phyloP scores from a whole-genome alignment of 1,140 invertebrate species.

The Drosophila mojavensis region DNA sequence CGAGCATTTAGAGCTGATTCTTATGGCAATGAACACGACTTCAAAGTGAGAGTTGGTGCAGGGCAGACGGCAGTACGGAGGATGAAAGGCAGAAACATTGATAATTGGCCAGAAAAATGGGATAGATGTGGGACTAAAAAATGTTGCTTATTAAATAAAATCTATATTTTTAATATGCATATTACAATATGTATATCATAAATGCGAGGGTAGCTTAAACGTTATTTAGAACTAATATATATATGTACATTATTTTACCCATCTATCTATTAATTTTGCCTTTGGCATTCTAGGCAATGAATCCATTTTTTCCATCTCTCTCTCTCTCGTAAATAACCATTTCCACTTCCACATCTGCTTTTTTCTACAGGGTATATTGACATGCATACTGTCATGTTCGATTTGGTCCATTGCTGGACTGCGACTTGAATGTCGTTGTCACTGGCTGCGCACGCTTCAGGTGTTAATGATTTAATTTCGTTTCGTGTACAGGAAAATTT shows the following conservation, averaged over 20 bases:
- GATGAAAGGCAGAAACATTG: neutral
- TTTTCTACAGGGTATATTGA: neutral
- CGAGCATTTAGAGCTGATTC: neutral
- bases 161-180: too few relatives aligned
- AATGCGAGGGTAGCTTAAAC: too few relatives aligned
- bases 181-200: too few relatives aligned
- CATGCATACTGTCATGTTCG: neutral
- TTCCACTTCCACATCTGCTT: neutral
- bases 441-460: slow-evolving; percentile 58
- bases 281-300: too few relatives aligned
- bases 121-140: too few relatives aligned
- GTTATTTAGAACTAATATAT: too few relatives aligned
- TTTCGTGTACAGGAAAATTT: slow-evolving; percentile 76
- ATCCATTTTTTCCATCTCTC: neutral
- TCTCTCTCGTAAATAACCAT: neutral
- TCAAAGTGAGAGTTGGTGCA: neutral
- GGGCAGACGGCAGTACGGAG: neutral
- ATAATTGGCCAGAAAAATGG: too few relatives aligned
- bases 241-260: too few relatives aligned
- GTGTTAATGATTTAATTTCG: slow-evolving; percentile 78
- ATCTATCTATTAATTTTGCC: too few relatives aligned
- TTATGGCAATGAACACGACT: neutral
- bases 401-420: slow-evolving; percentile 9
- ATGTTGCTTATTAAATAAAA: too few relatives aligned
- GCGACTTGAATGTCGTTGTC: slow-evolving; percentile 32